Evolutionary conservation across 2,113 vertebrate species (phyloP), one percentile per base, ranked within the genome.

Genomic region (Gambusia holbrooki): DNA sequence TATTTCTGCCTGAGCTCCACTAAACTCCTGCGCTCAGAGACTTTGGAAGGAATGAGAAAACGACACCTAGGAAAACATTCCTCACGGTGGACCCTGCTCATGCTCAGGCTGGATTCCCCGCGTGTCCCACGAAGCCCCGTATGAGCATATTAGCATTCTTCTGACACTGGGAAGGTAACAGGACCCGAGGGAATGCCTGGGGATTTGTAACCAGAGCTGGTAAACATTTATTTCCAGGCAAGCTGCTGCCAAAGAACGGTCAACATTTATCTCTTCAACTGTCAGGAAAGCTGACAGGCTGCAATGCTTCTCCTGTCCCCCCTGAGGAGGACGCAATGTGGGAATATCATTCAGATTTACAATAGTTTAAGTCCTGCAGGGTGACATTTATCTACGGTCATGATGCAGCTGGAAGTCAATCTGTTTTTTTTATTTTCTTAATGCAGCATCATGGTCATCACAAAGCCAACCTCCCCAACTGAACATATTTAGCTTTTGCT

Each of bases 51-150:
- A 87, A 92, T 90, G 91, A 87, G 82, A 87, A 92, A 90, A 92
- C 83, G 93, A 93, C 91, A 93, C 90, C 90, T 87, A 83, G 84
- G 88, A 92, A 94, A 94, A 93, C 91, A 92, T 91, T 91, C 87
- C 84, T 83, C 25, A 1, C 74, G 60, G 80, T 37, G 92, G 87
- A 84, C 83, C 79, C 87, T 81, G 76, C 80, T 92, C 85, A 89
- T 82, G 90, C 90, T 89, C 81, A 82, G 84, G 76, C 84, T 69
- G 81, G 78, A 88, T 90, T 83, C 85, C 86, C 83, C 45, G 62
- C 82, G 74, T 85, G 75, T 92, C 87, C 78, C 62, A 86, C 74
- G 81, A 85, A 92, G 92, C 86, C 25, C 51, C 54, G 79, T 90
- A 84, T 66, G 61, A 92, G 88, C 88, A 82, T 81, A 92, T 94